Base-by-base conservation (phyloP, 2,888 invertebrate species). In the Thereva nobilitata region DNA sequence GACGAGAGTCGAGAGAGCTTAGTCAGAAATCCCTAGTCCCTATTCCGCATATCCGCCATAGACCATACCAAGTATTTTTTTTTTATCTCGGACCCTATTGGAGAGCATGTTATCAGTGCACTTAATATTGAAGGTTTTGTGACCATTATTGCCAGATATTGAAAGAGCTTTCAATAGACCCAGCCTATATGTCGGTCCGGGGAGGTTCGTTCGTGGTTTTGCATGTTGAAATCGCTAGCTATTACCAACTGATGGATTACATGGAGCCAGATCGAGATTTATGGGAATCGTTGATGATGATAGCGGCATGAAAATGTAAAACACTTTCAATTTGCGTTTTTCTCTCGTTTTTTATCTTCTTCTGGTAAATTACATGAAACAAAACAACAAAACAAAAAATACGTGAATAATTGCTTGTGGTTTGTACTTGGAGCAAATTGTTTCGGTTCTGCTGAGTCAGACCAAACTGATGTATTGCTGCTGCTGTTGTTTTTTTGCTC, bases 241-340 rank as follows among this genome's bases (percentile, higher is more conserved):
- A 12, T 10, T 38, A 50, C 61, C 61, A 23, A 49, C 41, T 61
- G 61, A 61, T 61, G 61, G 50, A 61, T 61, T 61, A 50, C 50
- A 35, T 34, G 50, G 42, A 61, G 50, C 50, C 61, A 50, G 45
- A 23, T 38, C 34, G 42, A 61, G 61, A 61, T 61, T 61, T 61
- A 61, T 61, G 34, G 61, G 59, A 49, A 42, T 23, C 6, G n/a
- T 5, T 45, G 61, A 12, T 61, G 61, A 50, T 61, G 61, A 61
- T 61, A 49, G 50, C 50, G 34, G 50, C 61, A 61, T 61, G 61
- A 8, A 61, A 61, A 61, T 61, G 40, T 50, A 50, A 61, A 61
- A 61, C 50, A 61, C 61, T 61, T 61, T 61, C 61, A 61, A 61
- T 61, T 61, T 61, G 61, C 38, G 35, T 38, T 50, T 49, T 61